phyloP scores from a whole-genome alignment of 1,140 invertebrate species.

The Pristionchus pacificus region DNA sequence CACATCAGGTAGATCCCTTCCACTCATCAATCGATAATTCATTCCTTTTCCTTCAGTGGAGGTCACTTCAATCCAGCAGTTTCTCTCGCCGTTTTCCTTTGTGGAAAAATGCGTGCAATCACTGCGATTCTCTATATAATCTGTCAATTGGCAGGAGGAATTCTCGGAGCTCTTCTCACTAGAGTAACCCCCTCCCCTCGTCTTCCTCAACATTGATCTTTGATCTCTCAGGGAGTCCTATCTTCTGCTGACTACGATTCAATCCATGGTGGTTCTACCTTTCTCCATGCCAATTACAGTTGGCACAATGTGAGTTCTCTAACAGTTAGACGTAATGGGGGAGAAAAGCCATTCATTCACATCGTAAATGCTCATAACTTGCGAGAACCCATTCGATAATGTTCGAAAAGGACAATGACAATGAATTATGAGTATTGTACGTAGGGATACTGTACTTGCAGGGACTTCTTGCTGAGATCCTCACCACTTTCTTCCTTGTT shows the following conservation, averaged over 20 bases:
- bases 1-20: constrained; percentile 47
- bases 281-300: neutral
- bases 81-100: constrained; percentile 51
- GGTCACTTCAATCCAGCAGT: constrained; percentile 60
- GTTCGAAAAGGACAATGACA: too few species aligned
- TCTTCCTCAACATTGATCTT: neutral
- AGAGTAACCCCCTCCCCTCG: constrained; percentile 35
- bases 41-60: constrained; percentile 49
- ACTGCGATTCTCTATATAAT: constrained; percentile 50
- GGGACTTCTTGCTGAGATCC: constrained; percentile 50
- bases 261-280: constrained; percentile 32
- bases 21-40: neutral
- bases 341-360: neutral
- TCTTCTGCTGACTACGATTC: constrained; percentile 1
- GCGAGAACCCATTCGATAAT: too few species aligned
- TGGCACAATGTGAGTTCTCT: constrained; percentile 16
- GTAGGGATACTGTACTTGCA: constrained; percentile 6
- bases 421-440: too few species aligned
- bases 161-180: constrained; percentile 55
- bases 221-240: constrained; percentile 6
- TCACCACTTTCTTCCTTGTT: constrained; percentile 55
- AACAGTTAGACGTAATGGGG: too few species aligned
- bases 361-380: too few species aligned
- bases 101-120: constrained; percentile 45
- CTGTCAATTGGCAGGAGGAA: constrained; percentile 54